Evolutionary conservation across 2,888 invertebrate species (phyloP), one percentile per base, ranked within the genome.

Genomic region (Meiosimyza decipiens): DNA sequence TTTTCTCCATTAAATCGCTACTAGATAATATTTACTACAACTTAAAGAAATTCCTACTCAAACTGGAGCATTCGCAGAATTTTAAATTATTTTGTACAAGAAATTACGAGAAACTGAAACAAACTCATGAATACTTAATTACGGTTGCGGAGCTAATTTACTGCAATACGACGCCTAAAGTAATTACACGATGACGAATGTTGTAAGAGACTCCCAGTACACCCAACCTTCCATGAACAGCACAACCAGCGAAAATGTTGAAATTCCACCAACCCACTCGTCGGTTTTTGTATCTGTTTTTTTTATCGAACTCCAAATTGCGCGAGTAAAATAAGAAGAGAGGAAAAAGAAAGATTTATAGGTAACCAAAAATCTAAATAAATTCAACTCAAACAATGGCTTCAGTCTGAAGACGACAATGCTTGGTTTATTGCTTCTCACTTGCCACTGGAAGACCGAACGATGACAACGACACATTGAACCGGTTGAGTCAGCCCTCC

Each of bases 71-170:
- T 40, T 40, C 40, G 40, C 40, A 40, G 40, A 40, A 40, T 7
- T 40, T 9, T 9, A 40, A 40, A 9, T 40, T 40, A 9, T 40
- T 40, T 40, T 40, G 40, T 28, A 15, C 15, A 60, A 28, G 54
- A 52, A 66, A 54, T 54, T 12, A 40, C 66, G 52, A 9, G 40
- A 66, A 66, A 33, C n/a, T 13, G 40, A 40, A 40, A 6, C 66
- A 66, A 64, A 54, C 66, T 66, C 66, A 66, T 66, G 66, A 66
- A 66, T 66, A 66, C 54, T 33, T 66, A 66, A 66, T 66, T 54
- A 66, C 40, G 16, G 16, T 47, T 47, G 66, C 54, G 66, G 54
- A 66, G 50, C 54, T 52, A 66, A 66, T 33, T 54, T 66, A 64
- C 66, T 54, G 66, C 66, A 22, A 40, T 64, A 64, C 51, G 64